Percentiles rank a stretch among this genome's conserved stretches.
Evolutionary conservation across 35 echinoderm and acorn worm species (phyloP).

Genomic region (Stichopus chloronotus): DNA sequence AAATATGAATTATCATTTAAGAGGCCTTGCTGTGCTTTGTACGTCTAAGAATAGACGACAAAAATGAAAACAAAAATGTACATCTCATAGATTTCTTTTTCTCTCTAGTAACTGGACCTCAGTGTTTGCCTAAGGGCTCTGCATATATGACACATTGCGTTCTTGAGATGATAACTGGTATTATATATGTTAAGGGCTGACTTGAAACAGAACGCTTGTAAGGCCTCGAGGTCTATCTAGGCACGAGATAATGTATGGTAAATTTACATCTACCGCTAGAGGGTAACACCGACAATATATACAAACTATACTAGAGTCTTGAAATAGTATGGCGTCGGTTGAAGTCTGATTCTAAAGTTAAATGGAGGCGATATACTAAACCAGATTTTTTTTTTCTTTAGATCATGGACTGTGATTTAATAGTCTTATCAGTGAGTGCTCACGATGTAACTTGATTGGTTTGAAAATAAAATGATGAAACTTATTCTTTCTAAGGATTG

Average conservation of each 20-base stretch:
- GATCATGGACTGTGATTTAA: no score
- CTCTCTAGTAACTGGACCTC: background rate
- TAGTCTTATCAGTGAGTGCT: no score
- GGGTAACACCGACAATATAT: background rate
- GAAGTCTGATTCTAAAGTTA: no score
- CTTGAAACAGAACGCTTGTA: background rate
- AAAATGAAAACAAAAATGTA: background rate
- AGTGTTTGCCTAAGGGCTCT: background rate
- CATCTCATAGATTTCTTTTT: background rate
- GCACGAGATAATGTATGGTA: background rate
- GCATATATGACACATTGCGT: background rate
- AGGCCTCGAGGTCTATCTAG: background rate
- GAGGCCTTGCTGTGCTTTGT: background rate
- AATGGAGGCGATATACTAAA: no score
- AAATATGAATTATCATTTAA: background rate
- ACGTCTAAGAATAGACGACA: background rate
- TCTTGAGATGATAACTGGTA: background rate
- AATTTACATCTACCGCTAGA: background rate
- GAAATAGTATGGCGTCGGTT: no score
- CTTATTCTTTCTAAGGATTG: no score
- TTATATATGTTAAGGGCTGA: background rate
- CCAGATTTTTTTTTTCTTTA: no score
- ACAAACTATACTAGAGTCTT: no score
- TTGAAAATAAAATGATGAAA: no score
- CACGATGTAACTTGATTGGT: no score